Evolutionary conservation across 2,113 vertebrate genomes (phyloP), one percentile per base, ranked within the genome.

Genomic region (Myrmecophaga tridactyla): DNA sequence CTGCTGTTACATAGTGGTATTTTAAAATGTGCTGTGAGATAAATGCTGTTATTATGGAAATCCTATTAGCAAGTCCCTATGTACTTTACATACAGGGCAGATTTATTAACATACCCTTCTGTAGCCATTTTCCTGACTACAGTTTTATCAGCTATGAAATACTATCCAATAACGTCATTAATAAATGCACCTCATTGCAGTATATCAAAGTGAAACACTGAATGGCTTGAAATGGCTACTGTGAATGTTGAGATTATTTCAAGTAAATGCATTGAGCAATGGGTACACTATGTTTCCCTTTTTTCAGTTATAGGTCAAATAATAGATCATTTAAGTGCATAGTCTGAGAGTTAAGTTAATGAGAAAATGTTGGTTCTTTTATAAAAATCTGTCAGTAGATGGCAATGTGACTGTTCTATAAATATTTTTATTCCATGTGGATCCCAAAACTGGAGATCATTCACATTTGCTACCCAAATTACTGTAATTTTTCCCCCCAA

Each of bases 351-450:
- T 51, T 53, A 75, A 41, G 85, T 87, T 97, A 94, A 97, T 96
- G 83, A 96, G 94, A 96, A 94, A 94, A 5, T 77, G 43, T 70
- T 78, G 77, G 31, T 69, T 92, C 80, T 97, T 95, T 97, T 98
- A 89, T 97, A 96, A 97, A 96, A 95, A 97, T 4, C 85, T 97
- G 98, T 98, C 98, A 98, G 98, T 98, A 99, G 98, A 98, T 99
- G 98, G 98, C 98, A 98, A 98, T 99, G 98, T 99, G 96, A 98
- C 98, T 98, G 23, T 98, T 98, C 98, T 97, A 96, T 95, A 97
- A 87, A 65, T 60, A 31, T 97, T 97, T 94, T 97, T 96, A 95
- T 97, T 97, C 65, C 53, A 34, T 91, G 67, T 92, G 86, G 93
- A 96, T 77, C 75, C 93, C 82, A 96, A 95, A 97, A 88, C 80